Conservation (phyloP, 1,140 invertebrate genomes). For the Brachionus rotundiformis region DNA sequence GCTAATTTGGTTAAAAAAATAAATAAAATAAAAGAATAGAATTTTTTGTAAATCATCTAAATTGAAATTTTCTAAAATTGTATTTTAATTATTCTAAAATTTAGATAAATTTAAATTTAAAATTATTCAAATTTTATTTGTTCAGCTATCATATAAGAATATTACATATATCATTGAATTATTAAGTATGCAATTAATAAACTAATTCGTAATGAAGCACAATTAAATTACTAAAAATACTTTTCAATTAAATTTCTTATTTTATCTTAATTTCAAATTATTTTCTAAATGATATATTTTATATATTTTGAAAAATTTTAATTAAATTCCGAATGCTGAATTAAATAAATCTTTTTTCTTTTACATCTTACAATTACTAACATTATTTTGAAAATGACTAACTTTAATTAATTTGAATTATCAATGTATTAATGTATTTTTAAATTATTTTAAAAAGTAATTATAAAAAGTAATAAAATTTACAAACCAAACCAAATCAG, state of each 20-base stretch:
- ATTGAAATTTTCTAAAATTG: background rate
- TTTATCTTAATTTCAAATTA: too few species aligned
- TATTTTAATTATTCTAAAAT: background rate
- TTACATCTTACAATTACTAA: too few species aligned
- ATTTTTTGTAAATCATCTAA: background rate
- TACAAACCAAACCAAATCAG: too few species aligned
- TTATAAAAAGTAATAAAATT: too few species aligned
- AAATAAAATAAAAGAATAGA: background rate
- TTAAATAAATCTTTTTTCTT: too few species aligned
- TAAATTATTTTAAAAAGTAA: too few species aligned
- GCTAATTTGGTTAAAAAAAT: background rate
- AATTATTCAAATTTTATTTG: background rate
- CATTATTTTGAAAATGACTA: too few species aligned
- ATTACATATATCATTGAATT: background rate
- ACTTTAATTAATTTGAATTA: too few species aligned
- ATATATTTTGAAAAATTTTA: too few species aligned
- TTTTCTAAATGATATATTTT: too few species aligned
- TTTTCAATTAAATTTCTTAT: background rate
- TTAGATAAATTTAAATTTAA: background rate
- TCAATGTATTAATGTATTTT: too few species aligned
- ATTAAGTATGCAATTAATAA: background rate
- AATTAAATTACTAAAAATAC: constrained; percentile 41
- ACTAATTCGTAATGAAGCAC: background rate
- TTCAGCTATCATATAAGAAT: background rate
- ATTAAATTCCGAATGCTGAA: too few species aligned